A percentile compares a stretch with the other conserved stretches of the same genome.
phyloP scores from a whole-genome alignment of 2,888 invertebrate genomes.

The Tetanocera ferruginea region DNA sequence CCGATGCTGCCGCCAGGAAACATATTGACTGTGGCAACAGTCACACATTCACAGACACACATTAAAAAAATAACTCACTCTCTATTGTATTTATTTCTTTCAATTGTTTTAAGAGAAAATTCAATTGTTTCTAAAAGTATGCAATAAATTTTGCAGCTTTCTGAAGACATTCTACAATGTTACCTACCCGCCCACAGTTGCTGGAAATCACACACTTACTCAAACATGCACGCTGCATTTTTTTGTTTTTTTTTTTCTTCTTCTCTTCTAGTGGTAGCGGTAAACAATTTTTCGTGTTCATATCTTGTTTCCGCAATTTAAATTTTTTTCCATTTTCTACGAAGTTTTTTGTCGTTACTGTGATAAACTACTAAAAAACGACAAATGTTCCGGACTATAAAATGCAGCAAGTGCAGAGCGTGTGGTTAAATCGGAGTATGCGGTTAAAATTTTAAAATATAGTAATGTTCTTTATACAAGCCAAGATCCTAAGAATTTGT shows the following conservation, averaged over 20 bases:
- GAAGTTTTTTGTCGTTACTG: too few relatives aligned
- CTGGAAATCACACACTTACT: not conserved
- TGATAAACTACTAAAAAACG: too few relatives aligned
- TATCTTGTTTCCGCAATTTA: slow-evolving; percentile 17
- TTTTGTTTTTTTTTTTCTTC: not conserved
- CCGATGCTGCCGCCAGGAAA: not conserved
- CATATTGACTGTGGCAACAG: not conserved
- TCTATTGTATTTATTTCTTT: slow-evolving; percentile 2
- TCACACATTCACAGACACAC: not conserved
- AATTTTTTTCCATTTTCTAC: not conserved
- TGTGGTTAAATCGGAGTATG: too few relatives aligned
- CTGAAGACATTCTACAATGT: not conserved
- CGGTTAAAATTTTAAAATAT: too few relatives aligned
- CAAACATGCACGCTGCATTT: not conserved
- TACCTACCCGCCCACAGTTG: not conserved
- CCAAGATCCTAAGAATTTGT: too few relatives aligned
- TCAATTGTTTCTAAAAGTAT: slow-evolving; percentile 35
- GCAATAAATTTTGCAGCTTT: slow-evolving; percentile 31
- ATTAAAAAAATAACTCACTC: too few relatives aligned
- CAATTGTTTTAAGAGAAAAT: slow-evolving; percentile 30
- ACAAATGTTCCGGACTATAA: too few relatives aligned
- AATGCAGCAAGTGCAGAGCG: too few relatives aligned
- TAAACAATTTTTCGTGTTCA: slow-evolving; percentile 12
- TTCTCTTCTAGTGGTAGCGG: not conserved
- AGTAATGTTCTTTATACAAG: too few relatives aligned